Evolutionary conservation across 2,888 invertebrate genomes (phyloP).

Genomic region (Parnassius apollo): DNA sequence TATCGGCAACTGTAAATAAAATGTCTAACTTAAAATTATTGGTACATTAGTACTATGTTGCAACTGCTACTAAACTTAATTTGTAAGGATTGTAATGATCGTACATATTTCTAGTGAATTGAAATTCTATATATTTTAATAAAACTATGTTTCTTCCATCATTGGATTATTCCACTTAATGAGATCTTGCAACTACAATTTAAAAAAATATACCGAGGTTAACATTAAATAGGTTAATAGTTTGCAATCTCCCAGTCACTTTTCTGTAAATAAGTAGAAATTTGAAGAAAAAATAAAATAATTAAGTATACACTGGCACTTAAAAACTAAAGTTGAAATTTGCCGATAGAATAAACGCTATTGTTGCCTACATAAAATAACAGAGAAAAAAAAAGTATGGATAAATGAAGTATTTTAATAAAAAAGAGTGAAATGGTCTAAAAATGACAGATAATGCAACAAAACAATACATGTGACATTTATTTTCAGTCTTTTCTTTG

Average conservation of each 20-base stretch:
- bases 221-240: not conserved
- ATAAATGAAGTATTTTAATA: conserved; percentile 12
- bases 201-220: conserved; percentile 12
- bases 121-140: no score
- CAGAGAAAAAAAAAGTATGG: no score
- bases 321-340: not conserved
- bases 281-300: not conserved
- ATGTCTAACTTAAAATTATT: conserved; percentile 11
- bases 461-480: conserved; percentile 35
- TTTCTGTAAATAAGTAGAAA: not conserved
- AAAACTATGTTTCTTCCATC: no score
- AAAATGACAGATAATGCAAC: conserved; percentile 22
- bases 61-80: not conserved
- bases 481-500: conserved; percentile 63
- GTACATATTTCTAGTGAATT: no score
- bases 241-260: no score
- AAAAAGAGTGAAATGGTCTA: conserved; percentile 1
- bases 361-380: no score
- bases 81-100: no score
- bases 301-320: conserved; percentile 13
- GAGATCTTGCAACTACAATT: conserved; percentile 33
- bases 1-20: conserved; percentile 2
- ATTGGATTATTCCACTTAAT: conserved; percentile 30
- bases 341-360: no score
- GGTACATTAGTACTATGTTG: conserved; percentile 9